Base-by-base conservation (phyloP, 2,113 vertebrate genomes). In the Motacilla tschutschensis region DNA sequence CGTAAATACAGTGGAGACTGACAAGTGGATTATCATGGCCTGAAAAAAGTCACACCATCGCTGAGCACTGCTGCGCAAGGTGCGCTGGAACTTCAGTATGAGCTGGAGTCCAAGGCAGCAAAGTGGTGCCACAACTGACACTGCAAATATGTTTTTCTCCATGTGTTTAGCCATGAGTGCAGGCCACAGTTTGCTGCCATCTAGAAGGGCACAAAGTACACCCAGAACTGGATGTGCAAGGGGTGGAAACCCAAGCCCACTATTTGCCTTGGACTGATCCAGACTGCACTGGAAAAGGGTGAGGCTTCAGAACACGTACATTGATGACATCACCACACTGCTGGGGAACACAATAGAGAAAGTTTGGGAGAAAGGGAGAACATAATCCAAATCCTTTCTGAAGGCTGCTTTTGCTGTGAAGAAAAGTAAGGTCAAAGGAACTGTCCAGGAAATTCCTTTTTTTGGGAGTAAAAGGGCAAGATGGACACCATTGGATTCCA, bases 41-140 rank as follows among this genome's bases (percentile, higher is more conserved):
- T 38, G 70, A 66, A 59, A 1, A 3, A 66, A 47, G n/a, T n/a
- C 50, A 64, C 26, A 35, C 4, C 5, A 40, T 5, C 29, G 25
- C 5, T 9, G 43, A 71, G 12, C 0, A 0, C 26, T 41, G 35
- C 58, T 33, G 19, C 10, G 24, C 54, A 2, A 1, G 31, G 7
- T 6, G 31, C 11, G n/a, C 12, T n/a, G 10, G 19, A 46, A 33
- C 20, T 53, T 51, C 59, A 44, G 35, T 9, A 24, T 1, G 5
- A 58, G 10, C 19, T 21, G 24, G 13, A 65, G 28, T 12, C 15
- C 28, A 79, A 1, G 22, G 10, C 7, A 51, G 28, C 2, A 43
- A 16, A 79, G 13, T 10, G 13, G 15, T 40, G 28, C 16, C n/a
- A 50, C 8, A 3, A 72, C 2, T 15, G 6, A 59, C 4, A n/a